Evolutionary conservation across 2,797 vertebrate species (phyloP).

Genomic region (Oreochromis mossambicus): DNA sequence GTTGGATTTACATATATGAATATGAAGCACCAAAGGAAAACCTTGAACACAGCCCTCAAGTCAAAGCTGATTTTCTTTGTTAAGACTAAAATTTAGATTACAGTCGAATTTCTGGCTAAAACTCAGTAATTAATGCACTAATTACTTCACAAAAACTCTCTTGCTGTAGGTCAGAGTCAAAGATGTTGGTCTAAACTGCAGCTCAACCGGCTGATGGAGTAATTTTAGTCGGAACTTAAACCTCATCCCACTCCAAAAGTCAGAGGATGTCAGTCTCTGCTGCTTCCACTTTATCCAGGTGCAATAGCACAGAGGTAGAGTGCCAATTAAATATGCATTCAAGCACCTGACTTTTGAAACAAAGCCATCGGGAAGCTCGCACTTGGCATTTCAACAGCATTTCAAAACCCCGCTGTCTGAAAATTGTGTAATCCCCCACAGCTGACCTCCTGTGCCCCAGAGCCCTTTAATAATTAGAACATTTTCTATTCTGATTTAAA

Average conservation of each 20-base stretch:
- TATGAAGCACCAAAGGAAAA: neutral
- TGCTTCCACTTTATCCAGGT: neutral
- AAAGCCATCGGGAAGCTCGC: neutral
- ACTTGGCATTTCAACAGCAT: neutral
- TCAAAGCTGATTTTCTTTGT: neutral
- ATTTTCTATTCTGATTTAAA: constrained; percentile 8
- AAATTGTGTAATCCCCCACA: neutral
- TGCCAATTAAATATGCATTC: neutral
- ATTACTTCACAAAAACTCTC: neutral
- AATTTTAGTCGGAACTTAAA: neutral
- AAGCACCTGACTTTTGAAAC: neutral
- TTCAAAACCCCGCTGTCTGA: neutral
- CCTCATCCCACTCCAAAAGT: neutral
- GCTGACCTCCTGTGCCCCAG: neutral
- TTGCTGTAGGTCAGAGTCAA: neutral
- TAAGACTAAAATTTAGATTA: neutral
- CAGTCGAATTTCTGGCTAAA: neutral
- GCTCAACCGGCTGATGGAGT: neutral
- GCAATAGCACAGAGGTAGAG: neutral
- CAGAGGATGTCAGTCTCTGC: neutral
- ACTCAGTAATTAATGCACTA: neutral
- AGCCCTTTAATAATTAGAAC: constrained; percentile 1
- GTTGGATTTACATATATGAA: neutral
- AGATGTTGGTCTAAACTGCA: neutral
- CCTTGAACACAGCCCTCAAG: neutral